A percentile compares a stretch with the other conserved stretches of the same genome.
phyloP scores from a whole-genome alignment of 2,888 invertebrate species.

The Hartigia nigra region DNA sequence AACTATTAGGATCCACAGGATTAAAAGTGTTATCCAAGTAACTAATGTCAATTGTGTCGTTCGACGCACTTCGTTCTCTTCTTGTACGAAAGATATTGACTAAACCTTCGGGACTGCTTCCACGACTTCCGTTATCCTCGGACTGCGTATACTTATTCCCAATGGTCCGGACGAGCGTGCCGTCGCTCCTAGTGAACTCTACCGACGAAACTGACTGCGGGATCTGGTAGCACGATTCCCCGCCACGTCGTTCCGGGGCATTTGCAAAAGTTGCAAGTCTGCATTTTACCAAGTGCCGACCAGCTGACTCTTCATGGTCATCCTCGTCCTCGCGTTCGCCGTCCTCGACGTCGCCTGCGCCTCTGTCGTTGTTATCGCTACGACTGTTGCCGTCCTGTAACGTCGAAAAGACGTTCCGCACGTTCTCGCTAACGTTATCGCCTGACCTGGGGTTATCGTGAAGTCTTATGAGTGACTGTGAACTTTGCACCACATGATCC shows the following conservation, averaged over 20 bases:
- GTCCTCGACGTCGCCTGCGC: constrained; percentile 14
- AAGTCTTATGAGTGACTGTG: constrained; percentile 18
- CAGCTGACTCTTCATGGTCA: constrained; percentile 18
- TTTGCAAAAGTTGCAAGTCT: constrained; percentile 45
- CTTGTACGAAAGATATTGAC: not conserved
- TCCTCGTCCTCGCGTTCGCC: constrained; percentile 18
- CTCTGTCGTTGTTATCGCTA: constrained; percentile 18
- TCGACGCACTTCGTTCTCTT: constrained; percentile 12
- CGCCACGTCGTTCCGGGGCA: constrained; percentile 16
- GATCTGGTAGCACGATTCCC: not conserved
- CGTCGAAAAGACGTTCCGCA: constrained; percentile 15
- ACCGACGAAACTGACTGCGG: not conserved
- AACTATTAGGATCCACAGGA: not conserved
- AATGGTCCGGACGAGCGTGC: not conserved
- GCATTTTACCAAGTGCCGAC: constrained; percentile 43
- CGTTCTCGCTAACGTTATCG: constrained; percentile 26
- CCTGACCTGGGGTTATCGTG: constrained; percentile 30
- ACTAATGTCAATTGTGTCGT: constrained; percentile 18
- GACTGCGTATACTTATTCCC: not conserved
- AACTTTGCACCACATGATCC: constrained; percentile 30
- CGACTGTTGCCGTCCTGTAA: constrained; percentile 24
- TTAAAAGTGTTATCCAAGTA: not conserved
- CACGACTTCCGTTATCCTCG: constrained; percentile 9
- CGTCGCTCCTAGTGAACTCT: not conserved
- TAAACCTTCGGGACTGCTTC: not conserved